phyloP scores from a whole-genome alignment of 2,113 vertebrate species.

The Callocephalon fimbriatum region DNA sequence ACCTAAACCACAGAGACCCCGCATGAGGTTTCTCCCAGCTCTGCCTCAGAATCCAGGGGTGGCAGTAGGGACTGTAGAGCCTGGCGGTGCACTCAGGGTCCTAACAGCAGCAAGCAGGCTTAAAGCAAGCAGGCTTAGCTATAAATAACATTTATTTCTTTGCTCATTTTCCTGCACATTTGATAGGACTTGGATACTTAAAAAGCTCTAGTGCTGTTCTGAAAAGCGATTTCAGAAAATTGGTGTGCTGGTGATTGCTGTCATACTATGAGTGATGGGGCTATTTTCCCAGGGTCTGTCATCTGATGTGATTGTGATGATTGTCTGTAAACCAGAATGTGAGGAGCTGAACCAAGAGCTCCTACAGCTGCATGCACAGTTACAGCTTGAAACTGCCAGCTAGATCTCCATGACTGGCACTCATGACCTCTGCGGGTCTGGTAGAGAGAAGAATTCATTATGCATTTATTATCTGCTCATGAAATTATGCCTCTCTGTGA shows the following conservation, averaged over 20 bases:
- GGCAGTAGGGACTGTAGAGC: background rate
- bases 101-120: background rate
- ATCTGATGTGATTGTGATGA: background rate
- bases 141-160: background rate
- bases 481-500: background rate
- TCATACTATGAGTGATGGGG: background rate
- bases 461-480: background rate
- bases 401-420: background rate
- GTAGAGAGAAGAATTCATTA: background rate
- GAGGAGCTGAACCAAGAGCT: background rate
- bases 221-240: background rate
- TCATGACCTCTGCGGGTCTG: background rate
- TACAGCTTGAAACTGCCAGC: background rate
- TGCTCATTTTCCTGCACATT: background rate
- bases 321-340: background rate
- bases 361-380: background rate
- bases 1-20: background rate
- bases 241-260: constrained; percentile 36
- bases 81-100: background rate
- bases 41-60: background rate
- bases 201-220: background rate
- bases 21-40: background rate
- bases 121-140: background rate
- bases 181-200: background rate
- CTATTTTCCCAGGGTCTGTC: background rate